phyloP scores from a whole-genome alignment of 2,888 invertebrate species.

The Megalurothrips usitatus region DNA sequence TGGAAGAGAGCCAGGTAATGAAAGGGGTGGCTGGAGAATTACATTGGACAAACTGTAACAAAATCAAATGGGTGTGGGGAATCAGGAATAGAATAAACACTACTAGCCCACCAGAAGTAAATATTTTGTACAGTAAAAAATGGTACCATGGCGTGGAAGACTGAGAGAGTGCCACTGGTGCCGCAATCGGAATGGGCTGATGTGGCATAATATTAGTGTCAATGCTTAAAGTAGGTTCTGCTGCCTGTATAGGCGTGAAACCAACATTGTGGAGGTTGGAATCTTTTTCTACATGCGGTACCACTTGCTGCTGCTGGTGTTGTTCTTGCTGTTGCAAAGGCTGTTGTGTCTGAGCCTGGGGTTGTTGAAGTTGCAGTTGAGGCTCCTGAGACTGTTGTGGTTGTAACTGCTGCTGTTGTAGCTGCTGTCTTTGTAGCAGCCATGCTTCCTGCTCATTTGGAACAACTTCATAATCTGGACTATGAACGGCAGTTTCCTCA shows the following conservation, averaged over 20 bases:
- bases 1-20: conserved; percentile 40
- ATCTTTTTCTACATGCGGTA: not conserved
- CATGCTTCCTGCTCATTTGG: conserved; percentile 1
- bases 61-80: not conserved
- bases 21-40: not conserved
- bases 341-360: conserved; percentile 2
- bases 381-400: conserved; percentile 30
- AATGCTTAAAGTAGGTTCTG: not conserved
- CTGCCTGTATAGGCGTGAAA: conserved; percentile 10
- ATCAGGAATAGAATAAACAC: not conserved
- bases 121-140: not conserved
- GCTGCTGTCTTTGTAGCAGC: conserved; percentile 27
- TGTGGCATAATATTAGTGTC: not conserved
- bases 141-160: not conserved
- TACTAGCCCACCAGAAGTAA: not conserved
- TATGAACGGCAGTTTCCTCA: conserved; percentile 12
- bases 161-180: not conserved
- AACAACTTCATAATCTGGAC: conserved; percentile 18
- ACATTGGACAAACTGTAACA: not conserved
- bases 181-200: not conserved
- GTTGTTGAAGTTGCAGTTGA: conserved; percentile 28
- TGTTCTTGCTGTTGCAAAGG: conserved; percentile 29
- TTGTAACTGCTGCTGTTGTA: conserved; percentile 28
- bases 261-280: not conserved
- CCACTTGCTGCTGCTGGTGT: conserved; percentile 34